phyloP scores from a whole-genome alignment of 2,888 invertebrate species.

The Hemaris fuciformis region DNA sequence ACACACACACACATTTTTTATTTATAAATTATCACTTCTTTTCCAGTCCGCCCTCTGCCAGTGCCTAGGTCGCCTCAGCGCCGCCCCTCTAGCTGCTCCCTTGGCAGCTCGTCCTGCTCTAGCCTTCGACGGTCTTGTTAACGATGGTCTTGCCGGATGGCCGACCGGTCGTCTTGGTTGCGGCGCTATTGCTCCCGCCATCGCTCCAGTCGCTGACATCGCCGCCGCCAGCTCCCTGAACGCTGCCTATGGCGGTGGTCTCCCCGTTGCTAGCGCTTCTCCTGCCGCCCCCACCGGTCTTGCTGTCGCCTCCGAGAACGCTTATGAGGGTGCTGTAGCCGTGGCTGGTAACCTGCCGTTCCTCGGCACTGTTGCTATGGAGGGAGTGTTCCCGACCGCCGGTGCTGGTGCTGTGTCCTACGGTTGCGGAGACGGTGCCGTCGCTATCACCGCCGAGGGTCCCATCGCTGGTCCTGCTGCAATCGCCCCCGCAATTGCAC shows the following conservation, averaged over 20 bases:
- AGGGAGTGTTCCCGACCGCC: conserved; percentile 11
- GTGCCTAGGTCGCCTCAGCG: conserved; percentile 15
- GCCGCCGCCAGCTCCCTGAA: conserved; percentile 18
- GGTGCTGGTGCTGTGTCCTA: conserved; percentile 17
- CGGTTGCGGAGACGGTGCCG: conserved; percentile 26
- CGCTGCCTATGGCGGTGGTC: conserved; percentile 25
- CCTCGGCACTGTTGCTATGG: conserved; percentile 23
- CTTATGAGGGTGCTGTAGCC: conserved; percentile 29
- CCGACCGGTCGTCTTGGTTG: conserved; percentile 1
- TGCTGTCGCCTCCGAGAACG: conserved; percentile 33
- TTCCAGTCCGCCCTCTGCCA: conserved; percentile 6
- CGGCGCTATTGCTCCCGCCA: conserved; percentile 29
- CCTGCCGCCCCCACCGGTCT: conserved; percentile 31
- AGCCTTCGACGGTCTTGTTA: not conserved
- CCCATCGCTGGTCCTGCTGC: conserved; percentile 30
- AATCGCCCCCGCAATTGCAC: conserved; percentile 11
- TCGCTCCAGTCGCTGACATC: conserved; percentile 23
- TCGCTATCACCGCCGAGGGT: conserved; percentile 27
- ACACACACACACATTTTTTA: too few relatives aligned
- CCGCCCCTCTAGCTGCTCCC: not conserved
- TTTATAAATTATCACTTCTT: too few relatives aligned
- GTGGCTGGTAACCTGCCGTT: conserved; percentile 30
- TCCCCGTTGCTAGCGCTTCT: conserved; percentile 32
- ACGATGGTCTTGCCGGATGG: not conserved
- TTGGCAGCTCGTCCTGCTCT: too few relatives aligned